Conservation (phyloP, 2,888 invertebrate genomes). For the Pelosia muscerda region DNA sequence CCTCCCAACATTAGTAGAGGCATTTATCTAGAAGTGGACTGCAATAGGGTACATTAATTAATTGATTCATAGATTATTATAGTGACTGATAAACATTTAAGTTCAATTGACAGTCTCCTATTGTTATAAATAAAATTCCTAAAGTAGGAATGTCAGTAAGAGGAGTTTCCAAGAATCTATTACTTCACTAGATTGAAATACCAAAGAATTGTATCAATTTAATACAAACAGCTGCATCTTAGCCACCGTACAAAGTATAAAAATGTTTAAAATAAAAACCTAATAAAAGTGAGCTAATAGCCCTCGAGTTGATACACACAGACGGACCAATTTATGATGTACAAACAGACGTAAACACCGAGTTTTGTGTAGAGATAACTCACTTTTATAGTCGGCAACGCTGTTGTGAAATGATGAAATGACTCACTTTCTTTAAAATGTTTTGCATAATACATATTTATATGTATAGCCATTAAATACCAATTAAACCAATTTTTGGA, state of each 20-base stretch:
- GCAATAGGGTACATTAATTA: too few species aligned
- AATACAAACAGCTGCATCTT: conserved; percentile 24
- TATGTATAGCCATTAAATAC: neutral
- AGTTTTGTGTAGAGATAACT: conserved; percentile 51
- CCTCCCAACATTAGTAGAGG: too few species aligned
- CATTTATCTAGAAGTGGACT: too few species aligned
- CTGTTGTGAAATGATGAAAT: conserved; percentile 37
- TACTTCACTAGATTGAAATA: neutral
- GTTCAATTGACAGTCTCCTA: neutral
- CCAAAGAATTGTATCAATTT: conserved; percentile 14
- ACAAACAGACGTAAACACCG: conserved; percentile 52
- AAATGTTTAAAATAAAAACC: conserved; percentile 47
- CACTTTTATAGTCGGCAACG: conserved; percentile 46
- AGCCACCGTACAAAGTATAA: conserved; percentile 41
- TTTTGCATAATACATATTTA: conserved; percentile 20
- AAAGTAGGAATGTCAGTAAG: neutral
- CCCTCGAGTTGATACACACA: conserved; percentile 47
- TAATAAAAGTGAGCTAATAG: conserved; percentile 52
- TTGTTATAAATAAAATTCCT: neutral
- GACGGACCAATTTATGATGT: conserved; percentile 51
- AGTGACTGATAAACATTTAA: neutral
- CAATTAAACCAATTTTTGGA: neutral
- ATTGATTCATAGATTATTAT: too few species aligned
- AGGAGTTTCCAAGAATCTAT: neutral
- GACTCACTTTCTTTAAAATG: conserved; percentile 31